Evolutionary conservation across 2,113 vertebrate species (phyloP), one percentile per base, ranked within the genome.

Genomic region (Syngnathus floridae): DNA sequence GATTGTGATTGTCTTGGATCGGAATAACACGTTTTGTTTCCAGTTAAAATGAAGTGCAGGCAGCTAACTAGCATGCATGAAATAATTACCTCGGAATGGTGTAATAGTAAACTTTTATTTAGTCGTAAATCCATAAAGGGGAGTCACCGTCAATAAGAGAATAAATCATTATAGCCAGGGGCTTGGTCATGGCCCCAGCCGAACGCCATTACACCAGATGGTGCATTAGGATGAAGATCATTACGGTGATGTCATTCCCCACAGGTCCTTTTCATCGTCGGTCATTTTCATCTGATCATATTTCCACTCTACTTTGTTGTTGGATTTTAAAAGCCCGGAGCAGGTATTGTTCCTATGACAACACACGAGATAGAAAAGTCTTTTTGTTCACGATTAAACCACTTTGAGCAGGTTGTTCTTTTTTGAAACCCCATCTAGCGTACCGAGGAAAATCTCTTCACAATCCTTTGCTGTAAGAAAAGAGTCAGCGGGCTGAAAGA

Each of bases 151-250:
- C 82, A 82, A 82, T 86, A 82, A 83, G 78, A 87, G 84, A 77
- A 82, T 82, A 80, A 79, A 67, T 86, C 70, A 66, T 40, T 71
- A 78, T 67, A 41, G 72, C 85, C 74, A 0, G 12, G 68, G 82
- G 84, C 75, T 76, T 40, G 81, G 84, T 83, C 85, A 82, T 55
- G 81, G 73, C 48, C 63, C 74, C 70, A 73, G 80, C 77, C 77
- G 60, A 79, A 82, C 80, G 76, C 79, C 85, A 82, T 84, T 80
- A 86, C 78, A 78, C 77, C 86, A 85, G 84, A 84, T 82, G 86
- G 82, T 76, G 70, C 83, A 82, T 84, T 83, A 74, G 72, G 78
- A 76, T 71, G 73, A 82, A 81, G 78, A 72, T 74, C 76, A 80
- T 84, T 81, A 82, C 48, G 69, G 64, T 84, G 81, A 82, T 80